phyloP scores from a whole-genome alignment of 2,888 invertebrate genomes.

The Salpingus planirostris region DNA sequence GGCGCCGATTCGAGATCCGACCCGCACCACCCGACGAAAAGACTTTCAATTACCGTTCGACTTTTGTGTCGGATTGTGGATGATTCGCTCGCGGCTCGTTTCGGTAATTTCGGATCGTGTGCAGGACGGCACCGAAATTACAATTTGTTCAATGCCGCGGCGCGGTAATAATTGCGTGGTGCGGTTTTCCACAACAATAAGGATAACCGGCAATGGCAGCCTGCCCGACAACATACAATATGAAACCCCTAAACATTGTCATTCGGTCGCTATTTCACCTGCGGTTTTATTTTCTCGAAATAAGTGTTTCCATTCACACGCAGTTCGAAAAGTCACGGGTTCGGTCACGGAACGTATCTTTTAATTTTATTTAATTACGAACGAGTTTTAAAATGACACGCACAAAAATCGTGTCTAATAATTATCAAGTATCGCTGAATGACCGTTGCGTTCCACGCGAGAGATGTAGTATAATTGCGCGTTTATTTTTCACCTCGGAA shows the following conservation, averaged over 20 bases:
- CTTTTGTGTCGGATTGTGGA: no score
- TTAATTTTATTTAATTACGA: constrained; percentile 26
- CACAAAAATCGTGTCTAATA: constrained; percentile 22
- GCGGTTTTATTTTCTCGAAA: constrained; percentile 19
- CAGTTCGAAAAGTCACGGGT: no score
- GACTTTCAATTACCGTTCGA: no score
- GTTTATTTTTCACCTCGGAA: constrained; percentile 4
- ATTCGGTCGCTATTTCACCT: constrained; percentile 21
- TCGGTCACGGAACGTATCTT: constrained; percentile 24
- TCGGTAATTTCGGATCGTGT: no score
- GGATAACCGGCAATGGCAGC: constrained; percentile 18
- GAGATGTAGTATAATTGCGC: no score
- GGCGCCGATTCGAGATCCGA: no score
- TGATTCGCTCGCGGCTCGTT: no score
- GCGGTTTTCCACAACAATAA: constrained; percentile 22
- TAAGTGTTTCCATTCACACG: constrained; percentile 29
- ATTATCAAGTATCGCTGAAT: no score
- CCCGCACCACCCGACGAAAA: no score
- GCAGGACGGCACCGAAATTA: no score
- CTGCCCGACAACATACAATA: constrained; percentile 28
- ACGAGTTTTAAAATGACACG: constrained; percentile 20
- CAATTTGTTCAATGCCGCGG: constrained; percentile 29
- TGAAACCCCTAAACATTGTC: constrained; percentile 30
- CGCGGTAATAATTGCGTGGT: no score
- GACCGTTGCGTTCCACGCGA: no score